Evolutionary conservation across 2,888 invertebrate species (phyloP).

Genomic region (Phorcus lineatus): DNA sequence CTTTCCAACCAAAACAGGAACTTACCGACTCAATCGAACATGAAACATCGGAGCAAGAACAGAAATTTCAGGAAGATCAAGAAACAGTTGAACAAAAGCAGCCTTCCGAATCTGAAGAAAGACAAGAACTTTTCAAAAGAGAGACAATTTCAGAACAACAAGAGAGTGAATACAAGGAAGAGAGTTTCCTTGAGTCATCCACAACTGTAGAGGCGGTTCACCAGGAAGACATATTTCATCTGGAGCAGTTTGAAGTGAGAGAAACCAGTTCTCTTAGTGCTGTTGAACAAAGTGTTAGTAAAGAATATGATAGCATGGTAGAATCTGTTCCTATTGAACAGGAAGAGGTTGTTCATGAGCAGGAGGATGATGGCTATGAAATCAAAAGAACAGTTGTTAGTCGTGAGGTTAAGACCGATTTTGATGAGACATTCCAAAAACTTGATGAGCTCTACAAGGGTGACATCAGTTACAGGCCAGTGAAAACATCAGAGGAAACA

Average conservation of each 20-base stretch:
- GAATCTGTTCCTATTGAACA: background rate
- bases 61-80: constrained; percentile 11
- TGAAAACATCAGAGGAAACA: background rate
- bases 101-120: constrained; percentile 23
- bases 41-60: constrained; percentile 17
- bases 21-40: background rate
- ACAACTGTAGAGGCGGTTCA: background rate
- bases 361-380: background rate
- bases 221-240: background rate
- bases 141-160: background rate
- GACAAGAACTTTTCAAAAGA: background rate
- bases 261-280: background rate
- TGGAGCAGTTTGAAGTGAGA: constrained; percentile 1
- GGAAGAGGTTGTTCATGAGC: background rate
- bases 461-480: too few relatives aligned
- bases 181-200: background rate
- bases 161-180: background rate
- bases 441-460: too few relatives aligned
- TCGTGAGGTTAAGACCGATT: background rate
- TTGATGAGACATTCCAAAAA: too few relatives aligned
- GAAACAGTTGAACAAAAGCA: constrained; percentile 12
- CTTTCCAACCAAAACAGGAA: background rate
- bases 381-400: background rate
- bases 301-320: background rate
- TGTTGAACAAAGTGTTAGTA: background rate